Percentiles rank a stretch among this genome's conserved stretches.
Evolutionary conservation across 2,797 vertebrate species (phyloP).

Genomic region (Malurus splendens): DNA sequence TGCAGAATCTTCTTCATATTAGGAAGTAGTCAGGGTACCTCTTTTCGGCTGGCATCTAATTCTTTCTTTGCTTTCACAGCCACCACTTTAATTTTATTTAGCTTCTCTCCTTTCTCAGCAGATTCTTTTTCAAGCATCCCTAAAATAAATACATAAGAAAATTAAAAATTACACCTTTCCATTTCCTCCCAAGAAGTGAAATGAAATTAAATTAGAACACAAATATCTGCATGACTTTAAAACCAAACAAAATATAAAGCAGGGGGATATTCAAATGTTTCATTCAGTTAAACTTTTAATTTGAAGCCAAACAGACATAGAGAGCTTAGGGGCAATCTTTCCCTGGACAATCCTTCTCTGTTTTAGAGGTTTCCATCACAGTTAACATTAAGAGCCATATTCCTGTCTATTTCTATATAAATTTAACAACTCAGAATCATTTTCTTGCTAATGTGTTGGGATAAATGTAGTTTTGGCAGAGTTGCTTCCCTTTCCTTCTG

Average conservation of each 20-base stretch:
- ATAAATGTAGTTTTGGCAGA: neutral
- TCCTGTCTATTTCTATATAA: neutral
- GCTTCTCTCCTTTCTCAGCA: slow-evolving; percentile 86
- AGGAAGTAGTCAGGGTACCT: slow-evolving; percentile 73
- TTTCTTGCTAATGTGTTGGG: neutral
- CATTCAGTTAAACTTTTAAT: neutral
- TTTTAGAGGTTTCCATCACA: neutral
- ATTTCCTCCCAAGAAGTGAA: neutral
- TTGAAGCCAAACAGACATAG: neutral
- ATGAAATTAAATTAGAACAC: neutral
- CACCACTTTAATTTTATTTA: slow-evolving; percentile 92
- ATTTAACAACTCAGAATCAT: neutral
- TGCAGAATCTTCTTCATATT: neutral
- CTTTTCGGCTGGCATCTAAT: slow-evolving; percentile 85
- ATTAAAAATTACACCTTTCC: neutral
- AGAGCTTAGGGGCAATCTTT: neutral
- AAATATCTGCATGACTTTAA: neutral
- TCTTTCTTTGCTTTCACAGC: slow-evolving; percentile 96
- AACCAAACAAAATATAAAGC: neutral
- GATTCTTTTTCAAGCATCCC: slow-evolving; percentile 78
- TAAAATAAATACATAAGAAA: slow-evolving; percentile 45
- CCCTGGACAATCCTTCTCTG: neutral
- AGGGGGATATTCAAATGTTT: neutral
- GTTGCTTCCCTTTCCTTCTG: neutral
- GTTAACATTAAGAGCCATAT: neutral